Evolutionary conservation across 2,888 invertebrate genomes (phyloP).

Genomic region (Argyra leucocephala): DNA sequence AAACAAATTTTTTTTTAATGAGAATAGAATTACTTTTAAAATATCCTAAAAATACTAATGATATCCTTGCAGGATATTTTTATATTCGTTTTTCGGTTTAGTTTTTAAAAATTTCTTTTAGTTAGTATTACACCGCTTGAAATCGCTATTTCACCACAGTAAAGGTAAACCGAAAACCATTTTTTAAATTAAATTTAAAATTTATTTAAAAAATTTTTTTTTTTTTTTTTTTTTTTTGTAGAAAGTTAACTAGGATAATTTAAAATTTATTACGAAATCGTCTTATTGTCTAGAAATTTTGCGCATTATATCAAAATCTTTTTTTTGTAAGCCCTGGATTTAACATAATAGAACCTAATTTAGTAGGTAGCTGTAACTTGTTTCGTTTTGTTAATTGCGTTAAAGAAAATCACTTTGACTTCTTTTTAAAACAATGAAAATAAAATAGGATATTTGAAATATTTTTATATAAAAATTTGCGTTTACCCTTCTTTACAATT

Average conservation of each 20-base stretch:
- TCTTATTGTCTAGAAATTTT: neutral
- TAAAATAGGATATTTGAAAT: neutral
- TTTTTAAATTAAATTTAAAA: too few relatives aligned
- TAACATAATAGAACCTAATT: too few relatives aligned
- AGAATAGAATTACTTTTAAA: constrained; percentile 2
- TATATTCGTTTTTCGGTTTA: neutral
- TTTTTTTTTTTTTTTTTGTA: neutral
- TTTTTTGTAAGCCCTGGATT: too few relatives aligned
- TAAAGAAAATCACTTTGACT: too few relatives aligned
- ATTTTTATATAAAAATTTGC: neutral
- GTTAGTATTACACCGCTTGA: neutral
- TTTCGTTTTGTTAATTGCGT: neutral
- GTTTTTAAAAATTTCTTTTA: neutral
- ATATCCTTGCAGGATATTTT: neutral
- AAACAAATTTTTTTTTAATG: neutral
- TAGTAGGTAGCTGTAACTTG: neutral
- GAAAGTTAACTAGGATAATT: neutral
- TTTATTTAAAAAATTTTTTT: too few relatives aligned
- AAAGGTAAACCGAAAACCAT: too few relatives aligned
- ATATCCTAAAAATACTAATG: neutral
- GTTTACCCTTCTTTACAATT: neutral
- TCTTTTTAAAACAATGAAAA: too few relatives aligned
- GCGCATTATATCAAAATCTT: neutral
- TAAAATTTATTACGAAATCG: neutral
- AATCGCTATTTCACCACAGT: too few relatives aligned